Evolutionary conservation across 2,888 invertebrate genomes (phyloP), one percentile per base, ranked within the genome.

Genomic region (Yponomeuta malinellus): DNA sequence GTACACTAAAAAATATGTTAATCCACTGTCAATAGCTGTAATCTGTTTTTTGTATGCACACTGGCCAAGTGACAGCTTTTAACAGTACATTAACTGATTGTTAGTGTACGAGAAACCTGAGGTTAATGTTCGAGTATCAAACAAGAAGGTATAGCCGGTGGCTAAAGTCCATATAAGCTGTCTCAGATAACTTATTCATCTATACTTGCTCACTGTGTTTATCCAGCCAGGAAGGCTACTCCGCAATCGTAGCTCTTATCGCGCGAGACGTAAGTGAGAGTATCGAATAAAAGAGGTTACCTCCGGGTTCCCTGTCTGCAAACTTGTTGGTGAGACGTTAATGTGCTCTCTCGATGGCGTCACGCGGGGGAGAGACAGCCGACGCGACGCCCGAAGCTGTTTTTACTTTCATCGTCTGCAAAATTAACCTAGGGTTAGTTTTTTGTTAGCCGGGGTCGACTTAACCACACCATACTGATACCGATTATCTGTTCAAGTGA

Each of bases 321-420:
- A 43, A 43, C 43, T 43, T n/a, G 37, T 43, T n/a, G 37, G 23
- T 10, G 33, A 69, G 63, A 15, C 72, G 79, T 80, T 87, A 91
- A 76, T 88, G 89, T 12, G 85, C 83, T 72, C 90, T 85, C 76
- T 87, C 81, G 8, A 73, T 73, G 77, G 83, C 89, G 82, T 94
- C 94, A 94, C 89, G 93, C 93, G 86, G 94, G 93, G 85, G 94
- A 94, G 75, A 94, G 89, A 87, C 94, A 94, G 80, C 94, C 94
- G 93, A 94, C 92, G 88, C 94, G 93, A 91, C 94, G 93, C 83
- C 93, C 90, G 84, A 90, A 85, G 83, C 93, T 88, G 87, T 84
- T 88, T 91, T 94, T 94, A 87, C 93, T 93, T 86, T 94, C 94
- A 93, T 89, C 90, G 82, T 89, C 92, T 91, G 87, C 73, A 77